These are phyloP conservation scores for Drosophila biarmipes DNA, from an alignment of 1,140 invertebrate genomes.

Conservation along the genomic window DNA sequence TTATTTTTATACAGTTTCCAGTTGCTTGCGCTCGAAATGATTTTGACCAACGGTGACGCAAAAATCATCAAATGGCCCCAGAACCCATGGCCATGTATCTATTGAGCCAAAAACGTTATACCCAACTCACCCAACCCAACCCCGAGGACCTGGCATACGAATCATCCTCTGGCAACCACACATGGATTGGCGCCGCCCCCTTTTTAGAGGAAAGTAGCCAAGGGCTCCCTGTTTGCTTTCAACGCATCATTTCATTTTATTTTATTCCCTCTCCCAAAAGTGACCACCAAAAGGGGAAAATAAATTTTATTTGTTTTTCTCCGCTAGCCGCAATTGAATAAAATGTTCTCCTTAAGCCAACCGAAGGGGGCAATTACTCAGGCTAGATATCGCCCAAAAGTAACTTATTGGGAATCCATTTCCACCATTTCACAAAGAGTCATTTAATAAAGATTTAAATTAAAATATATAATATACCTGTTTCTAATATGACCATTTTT, in stretches of 20 bases:
- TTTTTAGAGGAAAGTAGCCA: slow-evolving; percentile 58
- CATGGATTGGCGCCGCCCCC: slow-evolving; percentile 40
- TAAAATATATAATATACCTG: too few species aligned
- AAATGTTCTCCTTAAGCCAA: slow-evolving; percentile 70
- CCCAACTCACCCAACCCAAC: slow-evolving; percentile 5
- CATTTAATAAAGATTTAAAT: too few species aligned
- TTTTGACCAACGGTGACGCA: slow-evolving; percentile 81
- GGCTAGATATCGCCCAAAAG: slow-evolving; percentile 6
- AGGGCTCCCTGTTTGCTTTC: slow-evolving; percentile 55
- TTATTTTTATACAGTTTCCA: slow-evolving; percentile 84
- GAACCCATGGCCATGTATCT: slow-evolving; percentile 51
- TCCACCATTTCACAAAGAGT: too few species aligned
- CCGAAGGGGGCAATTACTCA: not conserved
- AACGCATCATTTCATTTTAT: slow-evolving; percentile 82
- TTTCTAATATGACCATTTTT: too few species aligned
- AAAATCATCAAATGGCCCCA: slow-evolving; percentile 76
- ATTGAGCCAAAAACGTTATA: slow-evolving; percentile 74
- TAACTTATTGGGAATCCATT: too few species aligned
- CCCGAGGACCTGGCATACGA: not conserved
- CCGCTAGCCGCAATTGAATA: slow-evolving; percentile 75
- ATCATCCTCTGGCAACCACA: slow-evolving; percentile 55
- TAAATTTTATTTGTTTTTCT: slow-evolving; percentile 81
- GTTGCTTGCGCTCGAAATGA: slow-evolving; percentile 82
- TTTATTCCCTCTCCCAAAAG: slow-evolving; percentile 71
- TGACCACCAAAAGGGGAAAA: slow-evolving; percentile 62